A percentile compares a stretch with the other conserved stretches of the same genome.
phyloP scores from a whole-genome alignment of 2,113 vertebrate genomes.

The Pluvialis apricaria region DNA sequence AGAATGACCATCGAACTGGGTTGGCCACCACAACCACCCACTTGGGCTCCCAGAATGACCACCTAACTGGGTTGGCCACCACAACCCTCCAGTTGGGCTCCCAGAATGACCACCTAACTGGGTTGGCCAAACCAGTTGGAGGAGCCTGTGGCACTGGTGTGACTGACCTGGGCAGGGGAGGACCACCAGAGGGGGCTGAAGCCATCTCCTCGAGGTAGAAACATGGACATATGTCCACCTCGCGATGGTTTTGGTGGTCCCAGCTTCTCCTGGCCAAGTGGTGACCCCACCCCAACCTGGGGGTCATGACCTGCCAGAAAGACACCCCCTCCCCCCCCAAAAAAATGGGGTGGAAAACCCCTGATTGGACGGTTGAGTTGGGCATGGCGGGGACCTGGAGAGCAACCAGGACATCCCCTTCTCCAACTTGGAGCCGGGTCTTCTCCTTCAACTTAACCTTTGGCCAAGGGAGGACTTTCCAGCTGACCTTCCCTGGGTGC shows the following conservation, averaged over 20 bases:
- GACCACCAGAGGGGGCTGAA: background rate
- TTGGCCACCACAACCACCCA: background rate
- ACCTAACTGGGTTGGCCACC: background rate
- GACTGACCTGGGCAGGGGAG: background rate
- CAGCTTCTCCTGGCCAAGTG: background rate
- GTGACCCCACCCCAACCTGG: no score
- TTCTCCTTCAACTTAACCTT: no score
- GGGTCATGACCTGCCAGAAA: accelerated
- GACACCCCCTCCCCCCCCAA: no score
- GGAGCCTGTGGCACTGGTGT: background rate
- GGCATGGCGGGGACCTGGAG: accelerated
- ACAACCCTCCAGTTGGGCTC: background rate
- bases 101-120: background rate
- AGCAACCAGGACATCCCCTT: background rate
- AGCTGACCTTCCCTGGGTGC: no score
- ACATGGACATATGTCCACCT: background rate
- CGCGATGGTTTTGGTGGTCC: background rate
- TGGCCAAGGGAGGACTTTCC: background rate
- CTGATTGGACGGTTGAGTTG: background rate
- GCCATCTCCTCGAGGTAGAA: background rate
- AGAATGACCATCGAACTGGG: background rate
- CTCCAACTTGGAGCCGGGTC: background rate
- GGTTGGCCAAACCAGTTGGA: background rate
- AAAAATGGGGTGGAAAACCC: background rate
- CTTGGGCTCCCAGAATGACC: background rate